Conservation (phyloP, 2,888 invertebrate genomes). For the Lithophane leautieri region DNA sequence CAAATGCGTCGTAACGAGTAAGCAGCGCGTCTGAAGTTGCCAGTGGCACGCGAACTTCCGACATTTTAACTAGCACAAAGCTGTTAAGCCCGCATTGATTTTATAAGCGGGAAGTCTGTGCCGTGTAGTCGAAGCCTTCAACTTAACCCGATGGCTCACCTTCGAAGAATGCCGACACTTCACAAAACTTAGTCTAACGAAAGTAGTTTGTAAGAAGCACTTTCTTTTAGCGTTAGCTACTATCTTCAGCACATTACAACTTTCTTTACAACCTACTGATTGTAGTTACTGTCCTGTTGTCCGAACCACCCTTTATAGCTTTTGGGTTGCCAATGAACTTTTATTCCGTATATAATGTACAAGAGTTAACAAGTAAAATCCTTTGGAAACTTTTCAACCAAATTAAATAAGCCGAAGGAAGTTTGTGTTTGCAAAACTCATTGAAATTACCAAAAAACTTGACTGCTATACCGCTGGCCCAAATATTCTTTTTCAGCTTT, state of each 20-base stretch:
- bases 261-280: slow-evolving; percentile 72
- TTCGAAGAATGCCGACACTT: slow-evolving; percentile 70
- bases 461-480: slow-evolving; percentile 40
- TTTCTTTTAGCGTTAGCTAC: slow-evolving; percentile 69
- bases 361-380: slow-evolving; percentile 63
- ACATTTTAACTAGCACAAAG: slow-evolving; percentile 80
- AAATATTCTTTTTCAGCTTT: slow-evolving; percentile 53
- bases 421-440: slow-evolving; percentile 59
- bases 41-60: slow-evolving; percentile 78
- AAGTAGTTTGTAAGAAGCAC: slow-evolving; percentile 78
- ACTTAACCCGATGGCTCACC: slow-evolving; percentile 73
- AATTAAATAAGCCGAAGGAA: slow-evolving; percentile 61
- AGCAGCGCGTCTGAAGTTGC: slow-evolving; percentile 67
- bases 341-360: slow-evolving; percentile 39
- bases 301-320: slow-evolving; percentile 44
- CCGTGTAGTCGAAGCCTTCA: slow-evolving; percentile 70
- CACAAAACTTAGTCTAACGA: slow-evolving; percentile 78
- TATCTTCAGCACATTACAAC: slow-evolving; percentile 68
- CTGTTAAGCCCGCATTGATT: slow-evolving; percentile 82
- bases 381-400: slow-evolving; percentile 57
- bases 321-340: slow-evolving; percentile 28
- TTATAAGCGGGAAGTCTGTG: slow-evolving; percentile 74
- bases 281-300: slow-evolving; percentile 65
- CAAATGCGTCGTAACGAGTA: slow-evolving; percentile 67
- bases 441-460: slow-evolving; percentile 63